Conservation (phyloP, 2,113 vertebrate species). For the Syngnathoides biaculeatus region DNA sequence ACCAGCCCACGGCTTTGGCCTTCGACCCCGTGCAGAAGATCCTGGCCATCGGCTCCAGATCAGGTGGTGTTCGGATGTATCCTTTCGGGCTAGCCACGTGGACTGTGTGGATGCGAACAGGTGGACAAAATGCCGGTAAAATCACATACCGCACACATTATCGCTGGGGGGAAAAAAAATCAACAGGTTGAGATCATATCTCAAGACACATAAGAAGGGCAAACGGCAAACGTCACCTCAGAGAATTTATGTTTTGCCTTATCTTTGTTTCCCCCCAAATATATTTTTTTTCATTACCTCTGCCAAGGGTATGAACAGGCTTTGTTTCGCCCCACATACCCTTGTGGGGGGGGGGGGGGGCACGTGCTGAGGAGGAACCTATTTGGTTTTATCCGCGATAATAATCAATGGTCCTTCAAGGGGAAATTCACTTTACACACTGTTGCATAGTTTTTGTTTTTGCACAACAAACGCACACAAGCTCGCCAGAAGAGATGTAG, state of each 20-base stretch:
- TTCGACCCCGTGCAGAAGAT: conserved; percentile 98
- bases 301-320: background rate
- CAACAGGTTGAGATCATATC: background rate
- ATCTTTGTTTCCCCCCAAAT: background rate
- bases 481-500: background rate
- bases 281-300: background rate
- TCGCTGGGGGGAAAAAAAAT: too few relatives aligned
- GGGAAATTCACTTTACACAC: conserved; percentile 2
- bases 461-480: background rate
- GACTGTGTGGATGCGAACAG: background rate
- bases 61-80: conserved; percentile 96
- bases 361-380: background rate
- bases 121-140: background rate
- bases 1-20: conserved; percentile 90
- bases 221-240: background rate
- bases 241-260: background rate
- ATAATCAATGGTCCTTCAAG: conserved; percentile 4
- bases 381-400: background rate
- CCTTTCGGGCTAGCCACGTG: conserved; percentile 72
- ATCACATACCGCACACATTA: background rate
- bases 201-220: background rate
- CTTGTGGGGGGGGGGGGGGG: background rate
- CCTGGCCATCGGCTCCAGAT: conserved; percentile 89
- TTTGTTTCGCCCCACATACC: background rate
- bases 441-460: background rate